These are phyloP conservation scores for Megaceryle maxima DNA, from an alignment of 2,113 vertebrate species.

Conservation along the genomic window DNA sequence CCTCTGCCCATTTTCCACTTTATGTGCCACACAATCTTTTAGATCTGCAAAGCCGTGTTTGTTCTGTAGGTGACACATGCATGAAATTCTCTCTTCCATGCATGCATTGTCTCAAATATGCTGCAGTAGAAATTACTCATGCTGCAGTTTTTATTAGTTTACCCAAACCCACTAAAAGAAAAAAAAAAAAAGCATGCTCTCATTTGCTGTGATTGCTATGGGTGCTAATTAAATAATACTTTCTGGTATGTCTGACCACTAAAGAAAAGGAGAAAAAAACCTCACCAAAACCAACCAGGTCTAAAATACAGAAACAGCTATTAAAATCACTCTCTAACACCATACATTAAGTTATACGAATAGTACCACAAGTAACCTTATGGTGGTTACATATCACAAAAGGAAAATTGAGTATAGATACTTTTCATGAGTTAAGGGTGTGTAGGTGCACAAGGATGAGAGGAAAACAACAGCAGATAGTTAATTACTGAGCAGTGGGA, in stretches of 20 bases:
- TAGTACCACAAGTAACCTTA: background rate
- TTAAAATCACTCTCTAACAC: background rate
- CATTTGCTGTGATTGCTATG: background rate
- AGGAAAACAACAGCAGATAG: background rate
- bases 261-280: background rate
- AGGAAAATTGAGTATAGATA: background rate
- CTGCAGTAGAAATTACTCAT: background rate
- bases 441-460: background rate
- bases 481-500: fast-evolving
- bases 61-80: background rate
- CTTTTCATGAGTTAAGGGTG: background rate
- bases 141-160: background rate
- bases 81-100: background rate
- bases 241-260: background rate
- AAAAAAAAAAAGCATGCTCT: background rate
- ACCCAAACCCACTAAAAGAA: background rate
- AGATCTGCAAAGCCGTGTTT: background rate
- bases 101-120: background rate
- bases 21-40: background rate
- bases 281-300: no score
- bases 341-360: no score
- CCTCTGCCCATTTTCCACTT: background rate
- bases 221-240: background rate
- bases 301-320: background rate
- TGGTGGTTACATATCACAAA: background rate